Base-by-base conservation (phyloP, 2,888 invertebrate species). In the Calameuta filiformis region DNA sequence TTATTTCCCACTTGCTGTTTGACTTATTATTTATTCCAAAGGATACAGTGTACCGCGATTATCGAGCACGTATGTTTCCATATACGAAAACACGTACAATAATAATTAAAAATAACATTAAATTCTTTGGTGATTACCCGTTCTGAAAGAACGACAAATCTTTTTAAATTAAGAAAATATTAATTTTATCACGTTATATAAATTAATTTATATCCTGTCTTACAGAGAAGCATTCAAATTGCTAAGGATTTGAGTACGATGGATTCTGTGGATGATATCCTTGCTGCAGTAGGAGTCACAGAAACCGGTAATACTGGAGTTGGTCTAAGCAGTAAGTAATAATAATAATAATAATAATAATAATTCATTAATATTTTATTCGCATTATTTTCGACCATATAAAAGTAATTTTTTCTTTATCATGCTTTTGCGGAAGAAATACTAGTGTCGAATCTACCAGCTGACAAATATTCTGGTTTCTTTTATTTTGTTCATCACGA, bases 201-300 rank as follows among this genome's bases (percentile, higher is more conserved):
- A 31, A 23, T 71, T 15, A 15, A 56, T 30, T 9, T 11, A 3
- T 31, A 6, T 1, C 33, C 11, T 11, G 6, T 78, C 71, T 85
- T 84, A 75, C 84, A 89, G 88, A 79, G 73, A 79, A 71, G 82
- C 33, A 12, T 87, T 31, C 69, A 81, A 76, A 68, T 86, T 30
- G 86, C 85, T 4, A 83, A 75, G 69, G 73, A 35, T 71, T 79
- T 87, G 12, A 85, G 80, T 77, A 76, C 80, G 12, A 31, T 85
- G 3, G 75, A 84, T 1, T 80, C 82, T 9, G n/a, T 83, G 11
- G 88, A 89, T 1, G 86, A 89, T 3, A 87, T 88, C 77, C 30
- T 69, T 56, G 31, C 68, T 15, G 23, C 56, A 9, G 56, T 23
- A 23, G 56, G 56, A 56, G 23, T 56, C 56, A 23, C 9, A 56